Evolutionary conservation across 2,797 vertebrate species (phyloP), one percentile per base, ranked within the genome.

Genomic region (Epinephelus malabaricus): DNA sequence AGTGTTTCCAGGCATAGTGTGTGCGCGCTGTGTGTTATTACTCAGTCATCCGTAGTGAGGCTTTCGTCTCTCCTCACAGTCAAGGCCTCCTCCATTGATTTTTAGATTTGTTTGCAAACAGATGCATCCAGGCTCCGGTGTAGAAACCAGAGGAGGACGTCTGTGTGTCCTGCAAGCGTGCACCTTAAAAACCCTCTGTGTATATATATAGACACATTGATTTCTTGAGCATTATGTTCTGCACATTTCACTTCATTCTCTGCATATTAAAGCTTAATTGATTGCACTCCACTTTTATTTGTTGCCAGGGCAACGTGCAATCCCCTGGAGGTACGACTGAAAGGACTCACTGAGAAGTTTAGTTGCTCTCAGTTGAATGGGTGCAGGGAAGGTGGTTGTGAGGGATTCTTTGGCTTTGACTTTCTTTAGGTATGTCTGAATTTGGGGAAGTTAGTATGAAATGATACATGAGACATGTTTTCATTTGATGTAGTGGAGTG

Each of bases 71-170:
- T 61, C 77, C 60, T 73, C 75, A 46, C 63, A 70, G 63, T 63
- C 63, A 23, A 79, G 66, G 61, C 21, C 25, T 83, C 73, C 53
- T 21, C 11, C 61, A 87, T 90, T 73, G 76, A 84, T 90, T 92
- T 86, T 50, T 51, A 72, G 63, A 79, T 79, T 82, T 78, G 86
- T 88, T 87, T 78, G 68, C 78, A 63, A 75, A 76, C 73, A 67
- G 50, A 76, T 43, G 60, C 63, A 75, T 79, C 8, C 46, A 38
- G 62, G 68, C 56, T 64, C 59, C 3, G 66, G 55, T 72, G 76
- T 66, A 58, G 68, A 79, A 34, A 79, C 17, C 25, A 38, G 60
- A 61, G 74, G 61, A 56, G 74, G 61, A 56, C 47, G 13, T 69
- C 15, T 25, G 8, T 11, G 49, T 65, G 64, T 78, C 66, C 69